Base-by-base conservation (phyloP, 1,140 invertebrate species). In the Drosophila biarmipes region DNA sequence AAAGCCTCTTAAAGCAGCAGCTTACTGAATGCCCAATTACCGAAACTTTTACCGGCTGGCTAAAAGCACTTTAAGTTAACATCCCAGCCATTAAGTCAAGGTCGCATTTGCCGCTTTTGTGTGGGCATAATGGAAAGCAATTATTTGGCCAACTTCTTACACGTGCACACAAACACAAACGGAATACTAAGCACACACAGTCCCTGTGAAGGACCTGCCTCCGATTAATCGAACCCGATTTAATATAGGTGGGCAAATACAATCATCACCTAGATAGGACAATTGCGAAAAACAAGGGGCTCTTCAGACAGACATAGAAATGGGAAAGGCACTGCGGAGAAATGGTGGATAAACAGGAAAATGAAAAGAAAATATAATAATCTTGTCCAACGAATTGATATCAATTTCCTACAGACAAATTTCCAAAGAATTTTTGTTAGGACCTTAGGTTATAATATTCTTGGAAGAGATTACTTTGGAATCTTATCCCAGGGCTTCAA, bases 41-140 rank as follows among this genome's bases (percentile, higher is more conserved):
- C 34, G 54, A 61, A 61, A 63, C 59, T 63, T 63, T 63, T 63
- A 59, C 37, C 10, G 37, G 49, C 29, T n/a, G 31, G 17, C 27
- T 43, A 56, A 31, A 34, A 34, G 51, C 49, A 48, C 64, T 56
- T 71, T 69, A 69, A 71, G 64, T 38, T 71, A 69, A 55, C 42
- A 38, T 29, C 51, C 17, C 40, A n/a, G 11, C 49, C 67, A 71
- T 69, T 69, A 68, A 43, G 34, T 55, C 48, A 69, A 56, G 63
- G 63, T 68, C 66, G 42, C 21, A 42, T 38, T 55, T 63, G 40
- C 11, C 66, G 24, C 48, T n/a, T 69, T 69, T 68, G 66, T 69
- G 63, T 46, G 48, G n/a, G 17, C 49, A 40, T 78, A 81, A 82
- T 81, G 80, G 79, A 82, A 59, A 68, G 38, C 79, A 72, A 68